A percentile compares a stretch with the other conserved stretches of the same genome.
Conservation (phyloP, 2,888 invertebrate species). For the Taphrorychus bicolor region DNA sequence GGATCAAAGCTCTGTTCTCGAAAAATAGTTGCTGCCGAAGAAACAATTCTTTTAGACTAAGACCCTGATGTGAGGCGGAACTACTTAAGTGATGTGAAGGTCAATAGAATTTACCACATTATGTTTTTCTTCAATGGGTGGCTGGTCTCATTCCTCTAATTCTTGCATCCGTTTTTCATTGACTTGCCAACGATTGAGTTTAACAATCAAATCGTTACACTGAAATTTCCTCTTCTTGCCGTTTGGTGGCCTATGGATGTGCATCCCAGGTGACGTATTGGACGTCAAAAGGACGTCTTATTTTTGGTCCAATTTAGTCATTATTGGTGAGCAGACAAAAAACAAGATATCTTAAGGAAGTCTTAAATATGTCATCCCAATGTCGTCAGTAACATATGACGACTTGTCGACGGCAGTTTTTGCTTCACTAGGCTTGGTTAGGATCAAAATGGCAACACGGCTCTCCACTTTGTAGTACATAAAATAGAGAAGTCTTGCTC, state of each 20-base stretch:
- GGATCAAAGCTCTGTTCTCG: constrained; percentile 31
- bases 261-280: too few relatives aligned
- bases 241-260: constrained; percentile 42
- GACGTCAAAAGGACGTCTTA: too few relatives aligned
- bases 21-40: constrained; percentile 33
- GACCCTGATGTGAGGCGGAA: constrained; percentile 31
- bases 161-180: constrained; percentile 38
- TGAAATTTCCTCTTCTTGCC: constrained; percentile 35
- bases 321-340: too few relatives aligned
- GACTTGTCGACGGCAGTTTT: too few relatives aligned
- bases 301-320: too few relatives aligned
- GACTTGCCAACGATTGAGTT: constrained; percentile 23
- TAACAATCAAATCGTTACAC: constrained; percentile 33
- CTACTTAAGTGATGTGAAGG: constrained; percentile 23
- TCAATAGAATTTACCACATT: constrained; percentile 28
- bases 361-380: too few relatives aligned
- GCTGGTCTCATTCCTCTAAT: constrained; percentile 39
- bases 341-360: too few relatives aligned
- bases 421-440: too few relatives aligned
- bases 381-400: too few relatives aligned
- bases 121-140: constrained; percentile 37
- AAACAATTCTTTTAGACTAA: constrained; percentile 17
- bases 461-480: too few relatives aligned
- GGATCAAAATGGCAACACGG: too few relatives aligned
- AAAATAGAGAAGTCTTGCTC: too few relatives aligned